These are phyloP conservation scores for Cosmopolites sordidus DNA, from an alignment of 2,888 invertebrate genomes.

Conservation along the genomic window DNA sequence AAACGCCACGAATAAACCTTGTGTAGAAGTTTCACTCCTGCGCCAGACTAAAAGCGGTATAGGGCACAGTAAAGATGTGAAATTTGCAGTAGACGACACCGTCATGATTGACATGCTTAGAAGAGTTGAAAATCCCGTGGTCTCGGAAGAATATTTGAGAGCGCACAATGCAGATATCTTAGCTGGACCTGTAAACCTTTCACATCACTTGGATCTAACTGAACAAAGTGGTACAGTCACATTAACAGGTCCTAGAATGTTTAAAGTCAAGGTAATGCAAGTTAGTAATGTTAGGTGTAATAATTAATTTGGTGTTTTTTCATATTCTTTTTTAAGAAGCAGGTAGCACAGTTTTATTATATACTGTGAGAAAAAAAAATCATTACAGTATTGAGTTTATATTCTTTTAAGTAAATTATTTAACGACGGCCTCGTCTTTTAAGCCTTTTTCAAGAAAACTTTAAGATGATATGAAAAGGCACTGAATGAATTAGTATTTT, in stretches of 20 bases:
- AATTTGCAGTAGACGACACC: conserved; percentile 52
- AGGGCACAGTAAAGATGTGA: conserved; percentile 52
- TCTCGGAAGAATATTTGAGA: conserved; percentile 75
- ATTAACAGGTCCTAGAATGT: conserved; percentile 80
- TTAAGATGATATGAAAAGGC: too few relatives aligned
- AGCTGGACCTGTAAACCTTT: conserved; percentile 81
- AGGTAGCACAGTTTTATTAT: too few relatives aligned
- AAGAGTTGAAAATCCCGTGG: conserved; percentile 66
- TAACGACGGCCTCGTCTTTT: too few relatives aligned
- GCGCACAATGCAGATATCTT: conserved; percentile 87
- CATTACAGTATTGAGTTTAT: too few relatives aligned
- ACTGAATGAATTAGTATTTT: too few relatives aligned
- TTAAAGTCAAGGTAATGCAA: conserved; percentile 62
- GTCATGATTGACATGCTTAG: conserved; percentile 48
- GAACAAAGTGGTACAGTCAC: conserved; percentile 82
- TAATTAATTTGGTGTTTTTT: too few relatives aligned
- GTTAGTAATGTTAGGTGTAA: too few relatives aligned
- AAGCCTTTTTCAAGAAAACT: too few relatives aligned
- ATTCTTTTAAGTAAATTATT: too few relatives aligned
- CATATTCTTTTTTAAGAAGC: too few relatives aligned
- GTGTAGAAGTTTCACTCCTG: conserved; percentile 62
- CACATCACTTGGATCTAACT: conserved; percentile 77
- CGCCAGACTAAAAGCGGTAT: conserved; percentile 63
- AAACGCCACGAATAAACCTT: conserved; percentile 70
- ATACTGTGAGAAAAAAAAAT: too few relatives aligned